These are phyloP conservation scores for Adrianichthys oophorus DNA, from an alignment of 2,797 vertebrate genomes.

Conservation along the genomic window DNA sequence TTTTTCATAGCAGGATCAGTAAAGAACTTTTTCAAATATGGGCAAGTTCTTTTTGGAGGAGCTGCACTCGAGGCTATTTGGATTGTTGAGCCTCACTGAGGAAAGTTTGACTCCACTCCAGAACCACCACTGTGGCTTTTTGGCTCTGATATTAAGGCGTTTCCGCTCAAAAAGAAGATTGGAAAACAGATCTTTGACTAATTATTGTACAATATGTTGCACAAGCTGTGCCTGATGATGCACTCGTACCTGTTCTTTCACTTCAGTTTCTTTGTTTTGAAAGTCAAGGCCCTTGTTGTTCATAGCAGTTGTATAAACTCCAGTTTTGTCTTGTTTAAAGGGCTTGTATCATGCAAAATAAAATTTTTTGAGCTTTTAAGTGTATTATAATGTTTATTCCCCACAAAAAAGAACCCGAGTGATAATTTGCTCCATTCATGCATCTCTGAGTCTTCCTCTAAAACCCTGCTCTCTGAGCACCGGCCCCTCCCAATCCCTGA, in stretches of 20 bases:
- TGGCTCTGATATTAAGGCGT: slow-evolving; percentile 43
- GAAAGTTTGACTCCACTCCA: slow-evolving; percentile 54
- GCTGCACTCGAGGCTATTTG: slow-evolving; percentile 37
- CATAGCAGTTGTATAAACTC: too few species aligned
- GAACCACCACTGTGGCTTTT: slow-evolving; percentile 46
- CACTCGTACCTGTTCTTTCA: slow-evolving; percentile 1
- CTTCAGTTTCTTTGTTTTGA: too few species aligned
- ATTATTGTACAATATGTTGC: slow-evolving; percentile 20
- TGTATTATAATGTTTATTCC: too few species aligned
- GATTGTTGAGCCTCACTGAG: slow-evolving; percentile 30
- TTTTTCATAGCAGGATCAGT: slow-evolving; percentile 49
- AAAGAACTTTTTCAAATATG: slow-evolving; percentile 45
- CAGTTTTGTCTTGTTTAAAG: too few species aligned
- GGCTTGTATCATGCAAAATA: too few species aligned
- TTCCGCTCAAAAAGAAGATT: slow-evolving; percentile 48
- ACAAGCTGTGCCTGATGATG: slow-evolving; percentile 15
- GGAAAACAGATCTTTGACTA: slow-evolving; percentile 38
- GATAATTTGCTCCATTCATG: too few species aligned
- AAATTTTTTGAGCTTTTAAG: too few species aligned
- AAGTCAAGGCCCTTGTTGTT: too few species aligned
- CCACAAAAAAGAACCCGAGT: too few species aligned
- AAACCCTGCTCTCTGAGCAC: too few species aligned
- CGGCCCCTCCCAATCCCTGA: too few species aligned
- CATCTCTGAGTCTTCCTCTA: too few species aligned
- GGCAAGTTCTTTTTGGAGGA: slow-evolving; percentile 32